Base-by-base conservation (phyloP, 2,113 vertebrate genomes). In the Hemicordylus capensis region DNA sequence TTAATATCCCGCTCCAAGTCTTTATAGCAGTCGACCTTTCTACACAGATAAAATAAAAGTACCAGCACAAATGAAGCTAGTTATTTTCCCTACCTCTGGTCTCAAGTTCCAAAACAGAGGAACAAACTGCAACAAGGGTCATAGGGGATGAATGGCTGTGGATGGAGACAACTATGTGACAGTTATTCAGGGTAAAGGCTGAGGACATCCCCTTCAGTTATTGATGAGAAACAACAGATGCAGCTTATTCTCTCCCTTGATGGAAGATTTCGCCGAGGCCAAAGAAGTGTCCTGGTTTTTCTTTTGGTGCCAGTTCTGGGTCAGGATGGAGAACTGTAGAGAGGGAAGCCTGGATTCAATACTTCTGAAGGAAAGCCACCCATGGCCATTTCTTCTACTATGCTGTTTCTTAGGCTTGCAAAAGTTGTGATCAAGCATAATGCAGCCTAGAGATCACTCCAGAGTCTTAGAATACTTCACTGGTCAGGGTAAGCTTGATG, bases 11-110 rank as follows among this genome's bases (percentile, higher is more conserved):
- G 9, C 74, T 78, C 44, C 0, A 51, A 39, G 15, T 86, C 67
- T 88, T 91, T 91, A 78, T 24, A 85, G 15, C 69, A 87, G 1
- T 63, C 87, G 12, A 73, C 83, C 10, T 66, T 8, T 81, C 85
- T 92, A 67, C 31, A 84, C 1, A 0, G 48, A 59, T 85, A 56
- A 90, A 91, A 80, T 66, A 84, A 85, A 94, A 92, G 84, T 85
- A 85, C 31, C 0, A 0, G 22, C 85, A 86, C 88, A 91, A 89
- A 87, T 90, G 39, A 78, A 87, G 12, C 3, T 0, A 0, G 9
- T 51, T 67, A 58, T 34, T 92, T 56, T 64, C 64, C 59, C 83
- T 81, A 1, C 76, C 44, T 44, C 70, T 5, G 1, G 48, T 75
- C 87, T 87, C 2, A 6, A 14, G 1, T 24, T 54, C 12, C 83